phyloP scores from a whole-genome alignment of 1,140 invertebrate species.

The Macrotrachela quadricornifera region DNA sequence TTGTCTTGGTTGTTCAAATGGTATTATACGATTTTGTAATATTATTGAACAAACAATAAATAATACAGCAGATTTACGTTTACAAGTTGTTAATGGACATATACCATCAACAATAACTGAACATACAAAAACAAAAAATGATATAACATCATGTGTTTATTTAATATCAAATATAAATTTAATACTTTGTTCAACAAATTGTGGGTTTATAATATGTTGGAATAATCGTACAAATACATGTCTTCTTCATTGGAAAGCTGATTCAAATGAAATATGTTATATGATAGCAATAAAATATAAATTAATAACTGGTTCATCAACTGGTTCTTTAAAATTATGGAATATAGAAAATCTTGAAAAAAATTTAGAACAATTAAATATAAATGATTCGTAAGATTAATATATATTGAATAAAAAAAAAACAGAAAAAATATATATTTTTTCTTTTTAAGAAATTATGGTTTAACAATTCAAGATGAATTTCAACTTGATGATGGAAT shows the following conservation, averaged over 20 bases:
- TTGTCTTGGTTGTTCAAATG: constrained; percentile 19
- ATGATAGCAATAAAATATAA: background rate
- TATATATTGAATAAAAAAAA: background rate
- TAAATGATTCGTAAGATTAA: background rate
- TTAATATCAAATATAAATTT: constrained; percentile 16
- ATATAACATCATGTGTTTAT: too few relatives aligned
- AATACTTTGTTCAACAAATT: constrained; percentile 18
- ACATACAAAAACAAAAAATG: too few relatives aligned
- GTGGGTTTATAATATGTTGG: constrained; percentile 24
- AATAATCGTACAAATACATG: constrained; percentile 24
- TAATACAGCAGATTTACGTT: too few relatives aligned
- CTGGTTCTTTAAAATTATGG: constrained; percentile 5
- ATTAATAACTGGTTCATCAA: constrained; percentile 3
- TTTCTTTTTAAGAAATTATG: constrained; percentile 17
- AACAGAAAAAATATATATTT: constrained; percentile 13
- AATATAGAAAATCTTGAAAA: constrained; percentile 3
- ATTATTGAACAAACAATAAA: constrained; percentile 19
- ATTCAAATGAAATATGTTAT: constrained; percentile 23
- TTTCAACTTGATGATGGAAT: constrained; percentile 25
- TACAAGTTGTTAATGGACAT: too few relatives aligned
- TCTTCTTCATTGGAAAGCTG: constrained; percentile 29
- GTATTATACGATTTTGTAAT: constrained; percentile 22
- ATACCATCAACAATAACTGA: too few relatives aligned
- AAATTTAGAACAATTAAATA: background rate
- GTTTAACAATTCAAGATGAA: constrained; percentile 27